A percentile compares a stretch with the other conserved stretches of the same genome.
These are phyloP conservation scores for Blastobasis lacticolella DNA, from an alignment of 2,888 invertebrate species.

Conservation along the genomic window DNA sequence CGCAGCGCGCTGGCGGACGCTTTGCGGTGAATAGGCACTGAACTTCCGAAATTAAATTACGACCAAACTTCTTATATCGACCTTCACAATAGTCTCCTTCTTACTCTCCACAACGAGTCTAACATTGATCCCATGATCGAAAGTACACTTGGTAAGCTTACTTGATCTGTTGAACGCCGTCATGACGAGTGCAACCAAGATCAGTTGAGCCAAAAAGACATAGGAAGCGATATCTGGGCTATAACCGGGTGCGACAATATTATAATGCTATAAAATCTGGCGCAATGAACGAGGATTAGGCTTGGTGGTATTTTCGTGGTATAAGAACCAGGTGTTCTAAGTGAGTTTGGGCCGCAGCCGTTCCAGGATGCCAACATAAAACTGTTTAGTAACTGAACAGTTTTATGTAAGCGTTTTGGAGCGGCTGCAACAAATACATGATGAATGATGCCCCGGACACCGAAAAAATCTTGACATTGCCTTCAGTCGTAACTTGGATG, in stretches of 20 bases:
- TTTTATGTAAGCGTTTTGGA: no score
- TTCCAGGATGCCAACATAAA: not conserved
- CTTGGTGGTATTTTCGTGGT: not conserved
- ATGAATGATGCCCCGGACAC: not conserved
- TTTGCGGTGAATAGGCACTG: no score
- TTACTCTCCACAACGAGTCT: not conserved
- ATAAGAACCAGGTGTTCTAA: not conserved
- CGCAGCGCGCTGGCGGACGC: no score
- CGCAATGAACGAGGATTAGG: not conserved
- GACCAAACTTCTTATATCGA: not conserved
- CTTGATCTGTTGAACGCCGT: no score
- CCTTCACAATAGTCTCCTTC: not conserved
- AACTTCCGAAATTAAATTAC: not conserved
- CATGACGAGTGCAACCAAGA: no score
- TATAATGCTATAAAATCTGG: not conserved
- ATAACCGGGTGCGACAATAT: not conserved
- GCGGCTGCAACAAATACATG: not conserved
- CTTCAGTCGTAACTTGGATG: not conserved
- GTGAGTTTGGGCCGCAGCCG: not conserved
- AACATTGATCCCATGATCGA: not conserved
- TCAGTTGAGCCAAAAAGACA: not conserved
- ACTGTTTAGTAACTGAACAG: not conserved
- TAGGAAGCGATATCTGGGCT: not conserved
- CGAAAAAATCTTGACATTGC: not conserved
- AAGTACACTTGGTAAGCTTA: not conserved